Evolutionary conservation across 2,888 invertebrate genomes (phyloP).

Genomic region (Ichneumoninae sp.): DNA sequence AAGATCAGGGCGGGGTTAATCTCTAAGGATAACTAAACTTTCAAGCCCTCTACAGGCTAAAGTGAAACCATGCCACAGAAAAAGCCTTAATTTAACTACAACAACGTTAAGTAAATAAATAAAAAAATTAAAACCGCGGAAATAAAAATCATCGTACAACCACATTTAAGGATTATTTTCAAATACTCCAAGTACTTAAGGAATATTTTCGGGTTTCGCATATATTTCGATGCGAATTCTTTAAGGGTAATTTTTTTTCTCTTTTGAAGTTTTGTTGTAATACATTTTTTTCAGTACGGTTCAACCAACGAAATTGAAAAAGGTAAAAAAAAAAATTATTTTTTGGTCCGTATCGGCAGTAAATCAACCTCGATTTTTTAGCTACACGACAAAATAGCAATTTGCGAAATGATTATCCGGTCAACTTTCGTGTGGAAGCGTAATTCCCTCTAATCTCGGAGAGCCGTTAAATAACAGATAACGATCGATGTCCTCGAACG

Average conservation of each 20-base stretch:
- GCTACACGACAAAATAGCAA: background rate
- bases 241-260: background rate
- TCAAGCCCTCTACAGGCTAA: slow-evolving; percentile 38
- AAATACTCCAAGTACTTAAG: background rate
- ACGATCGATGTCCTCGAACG: slow-evolving; percentile 7
- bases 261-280: no score
- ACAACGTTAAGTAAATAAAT: slow-evolving; percentile 22
- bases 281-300: background rate
- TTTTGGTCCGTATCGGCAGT: no score
- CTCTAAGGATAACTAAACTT: slow-evolving; percentile 26
- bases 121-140: background rate
- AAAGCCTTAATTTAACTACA: slow-evolving; percentile 32
- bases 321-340: no score
- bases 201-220: background rate
- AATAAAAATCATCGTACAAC: no score
- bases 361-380: no score
- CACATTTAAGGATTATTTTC: background rate
- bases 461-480: background rate
- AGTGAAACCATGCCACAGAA: slow-evolving; percentile 47
- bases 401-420: background rate
- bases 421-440: background rate
- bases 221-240: background rate
- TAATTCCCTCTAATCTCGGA: background rate
- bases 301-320: no score
- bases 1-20: slow-evolving; percentile 9